Evolutionary conservation across 2,113 vertebrate genomes (phyloP).

Genomic region (Xenopus tropicalis): DNA sequence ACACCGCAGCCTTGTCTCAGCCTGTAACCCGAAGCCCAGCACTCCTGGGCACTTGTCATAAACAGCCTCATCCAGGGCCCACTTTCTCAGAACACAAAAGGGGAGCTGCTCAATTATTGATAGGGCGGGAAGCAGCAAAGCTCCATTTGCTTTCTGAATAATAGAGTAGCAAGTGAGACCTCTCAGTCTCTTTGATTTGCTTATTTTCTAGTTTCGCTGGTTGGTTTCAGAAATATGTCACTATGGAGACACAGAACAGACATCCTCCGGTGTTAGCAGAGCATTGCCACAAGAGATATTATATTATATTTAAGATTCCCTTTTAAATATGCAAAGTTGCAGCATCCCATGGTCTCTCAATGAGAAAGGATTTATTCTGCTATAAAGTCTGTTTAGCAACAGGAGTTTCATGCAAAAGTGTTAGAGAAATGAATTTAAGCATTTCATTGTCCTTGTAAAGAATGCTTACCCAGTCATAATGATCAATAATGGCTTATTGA

Average conservation of each 20-base stretch:
- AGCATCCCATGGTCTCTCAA: too few species aligned
- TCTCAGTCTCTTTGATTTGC: slow-evolving; percentile 15
- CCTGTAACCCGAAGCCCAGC: slow-evolving; percentile 28
- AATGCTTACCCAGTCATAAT: too few species aligned
- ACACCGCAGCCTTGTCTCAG: slow-evolving; percentile 2
- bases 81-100: slow-evolving; percentile 25
- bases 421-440: too few species aligned
- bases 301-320: not conserved
- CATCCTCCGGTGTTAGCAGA: not conserved
- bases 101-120: slow-evolving; percentile 32
- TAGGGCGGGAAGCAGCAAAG: slow-evolving; percentile 15
- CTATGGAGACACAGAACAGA: not conserved
- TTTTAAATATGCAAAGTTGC: not conserved
- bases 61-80: slow-evolving; percentile 9
- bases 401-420: too few species aligned
- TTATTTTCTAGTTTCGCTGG: slow-evolving; percentile 14
- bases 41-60: slow-evolving; percentile 1
- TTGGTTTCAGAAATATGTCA: slow-evolving; percentile 2
- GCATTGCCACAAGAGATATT: not conserved
- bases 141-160: slow-evolving; percentile 38
- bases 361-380: too few species aligned
- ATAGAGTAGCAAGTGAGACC: slow-evolving; percentile 11
- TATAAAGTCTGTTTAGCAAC: too few species aligned
- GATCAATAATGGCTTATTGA: too few species aligned
- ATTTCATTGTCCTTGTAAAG: too few species aligned